phyloP scores from a whole-genome alignment of 2,888 invertebrate species.

The Tetragnatha montana region DNA sequence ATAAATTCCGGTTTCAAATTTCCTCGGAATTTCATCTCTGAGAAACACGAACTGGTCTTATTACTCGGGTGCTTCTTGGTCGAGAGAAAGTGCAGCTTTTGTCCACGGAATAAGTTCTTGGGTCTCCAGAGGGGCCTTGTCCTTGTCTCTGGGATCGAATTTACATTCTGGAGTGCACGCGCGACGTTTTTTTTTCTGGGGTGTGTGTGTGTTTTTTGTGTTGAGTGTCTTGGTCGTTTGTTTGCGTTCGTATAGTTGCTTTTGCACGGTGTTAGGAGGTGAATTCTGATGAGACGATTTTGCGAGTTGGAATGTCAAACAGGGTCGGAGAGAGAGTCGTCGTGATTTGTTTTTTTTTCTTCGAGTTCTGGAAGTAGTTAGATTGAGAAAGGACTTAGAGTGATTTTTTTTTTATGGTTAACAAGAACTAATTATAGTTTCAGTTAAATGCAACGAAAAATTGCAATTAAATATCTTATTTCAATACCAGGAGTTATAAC shows the following conservation, averaged over 20 bases:
- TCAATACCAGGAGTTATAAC: no score
- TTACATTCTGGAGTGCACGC: slow-evolving; percentile 43
- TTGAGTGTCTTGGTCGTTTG: slow-evolving; percentile 3
- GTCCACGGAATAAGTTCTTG: slow-evolving; percentile 34
- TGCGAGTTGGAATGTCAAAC: neutral
- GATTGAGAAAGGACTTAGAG: no score
- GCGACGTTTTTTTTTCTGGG: neutral
- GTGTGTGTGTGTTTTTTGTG: neutral
- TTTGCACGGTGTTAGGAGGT: neutral
- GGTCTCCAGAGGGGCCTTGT: neutral
- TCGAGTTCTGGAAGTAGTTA: neutral
- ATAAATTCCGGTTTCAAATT: neutral
- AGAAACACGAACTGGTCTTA: slow-evolving; percentile 1
- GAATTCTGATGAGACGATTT: slow-evolving; percentile 3
- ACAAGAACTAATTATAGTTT: no score
- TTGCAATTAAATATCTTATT: no score
- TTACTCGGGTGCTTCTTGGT: slow-evolving; percentile 1
- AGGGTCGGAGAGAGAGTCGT: neutral
- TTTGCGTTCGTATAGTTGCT: neutral
- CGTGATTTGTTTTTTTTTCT: neutral
- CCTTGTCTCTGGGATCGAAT: slow-evolving; percentile 30
- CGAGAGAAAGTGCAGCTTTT: neutral
- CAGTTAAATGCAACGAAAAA: no score
- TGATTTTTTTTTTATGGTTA: no score
- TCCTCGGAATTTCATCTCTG: slow-evolving; percentile 1